A percentile compares a stretch with the other conserved stretches of the same genome.
These are phyloP conservation scores for Aphelocoma coerulescens DNA, from an alignment of 2,113 vertebrate species.

Conservation along the genomic window DNA sequence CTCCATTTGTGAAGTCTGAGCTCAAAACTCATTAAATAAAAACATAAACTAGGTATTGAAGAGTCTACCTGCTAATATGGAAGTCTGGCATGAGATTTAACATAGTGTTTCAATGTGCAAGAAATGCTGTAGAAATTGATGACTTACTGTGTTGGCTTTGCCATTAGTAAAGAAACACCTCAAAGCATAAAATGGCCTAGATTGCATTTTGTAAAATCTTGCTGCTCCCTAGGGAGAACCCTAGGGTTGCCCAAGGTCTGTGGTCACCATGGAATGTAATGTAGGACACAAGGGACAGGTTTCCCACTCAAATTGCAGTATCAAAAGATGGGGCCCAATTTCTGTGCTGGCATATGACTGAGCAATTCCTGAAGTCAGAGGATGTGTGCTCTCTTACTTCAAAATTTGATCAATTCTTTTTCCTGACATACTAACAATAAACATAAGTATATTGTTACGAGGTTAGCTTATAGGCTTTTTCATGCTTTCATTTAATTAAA, in stretches of 20 bases:
- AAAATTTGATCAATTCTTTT: neutral
- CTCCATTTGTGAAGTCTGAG: constrained; percentile 26
- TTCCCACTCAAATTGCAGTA: neutral
- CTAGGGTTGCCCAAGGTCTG: accelerated
- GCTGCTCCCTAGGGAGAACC: neutral
- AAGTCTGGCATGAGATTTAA: neutral
- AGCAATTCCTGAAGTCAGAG: neutral
- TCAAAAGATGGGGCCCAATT: neutral
- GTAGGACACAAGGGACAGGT: neutral
- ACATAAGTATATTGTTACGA: neutral
- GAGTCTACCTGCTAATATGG: neutral
- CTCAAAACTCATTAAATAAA: neutral
- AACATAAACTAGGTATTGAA: neutral
- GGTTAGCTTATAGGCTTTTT: neutral
- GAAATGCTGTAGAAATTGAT: neutral
- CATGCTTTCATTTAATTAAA: neutral
- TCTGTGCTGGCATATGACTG: neutral
- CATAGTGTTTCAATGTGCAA: neutral
- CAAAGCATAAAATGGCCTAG: neutral
- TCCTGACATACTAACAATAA: neutral
- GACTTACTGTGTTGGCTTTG: neutral
- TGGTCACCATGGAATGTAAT: neutral
- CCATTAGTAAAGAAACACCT: neutral
- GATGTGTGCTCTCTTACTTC: neutral
- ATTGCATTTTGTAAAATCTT: neutral